Evolutionary conservation across 2,113 vertebrate species (phyloP).

Genomic region (Pagrus major): DNA sequence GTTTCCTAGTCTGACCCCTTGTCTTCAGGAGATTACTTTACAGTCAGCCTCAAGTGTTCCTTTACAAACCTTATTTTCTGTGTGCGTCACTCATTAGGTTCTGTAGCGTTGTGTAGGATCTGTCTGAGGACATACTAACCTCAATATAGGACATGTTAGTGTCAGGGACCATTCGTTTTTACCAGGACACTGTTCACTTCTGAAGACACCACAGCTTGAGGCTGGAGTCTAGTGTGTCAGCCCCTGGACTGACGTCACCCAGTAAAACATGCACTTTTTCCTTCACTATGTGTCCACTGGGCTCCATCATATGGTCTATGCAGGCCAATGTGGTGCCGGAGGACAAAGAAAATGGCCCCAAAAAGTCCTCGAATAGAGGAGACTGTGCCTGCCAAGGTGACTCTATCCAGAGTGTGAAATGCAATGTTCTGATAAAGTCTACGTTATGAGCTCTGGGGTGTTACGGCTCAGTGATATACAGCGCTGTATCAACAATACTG

Average conservation of each 20-base stretch:
- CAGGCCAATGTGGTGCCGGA: conserved; percentile 85
- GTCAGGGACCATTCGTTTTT: background rate
- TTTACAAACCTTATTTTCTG: conserved; percentile 40
- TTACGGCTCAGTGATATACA: background rate
- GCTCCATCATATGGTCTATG: conserved; percentile 51
- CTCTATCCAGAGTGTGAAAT: conserved; percentile 21
- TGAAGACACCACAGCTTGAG: conserved; percentile 83
- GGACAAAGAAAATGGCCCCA: conserved; percentile 69
- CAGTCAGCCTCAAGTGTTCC: conserved; percentile 29
- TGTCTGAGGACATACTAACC: conserved; percentile 84
- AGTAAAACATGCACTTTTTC: conserved; percentile 6
- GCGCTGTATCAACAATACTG: conserved; percentile 24
- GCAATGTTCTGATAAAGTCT: conserved; percentile 25
- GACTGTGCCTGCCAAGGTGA: conserved; percentile 90
- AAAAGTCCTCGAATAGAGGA: conserved; percentile 47
- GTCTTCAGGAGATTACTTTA: conserved; percentile 44
- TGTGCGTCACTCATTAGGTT: conserved; percentile 27
- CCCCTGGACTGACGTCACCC: conserved; percentile 25
- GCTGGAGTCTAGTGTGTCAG: conserved; percentile 74
- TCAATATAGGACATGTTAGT: conserved; percentile 48
- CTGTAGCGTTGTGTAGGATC: background rate
- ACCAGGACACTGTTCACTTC: conserved; percentile 8
- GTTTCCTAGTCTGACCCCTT: conserved; percentile 23
- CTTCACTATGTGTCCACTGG: conserved; percentile 6
- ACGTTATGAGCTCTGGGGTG: background rate